phyloP scores from a whole-genome alignment of 1,140 invertebrate species.

The Cotesia vestalis region DNA sequence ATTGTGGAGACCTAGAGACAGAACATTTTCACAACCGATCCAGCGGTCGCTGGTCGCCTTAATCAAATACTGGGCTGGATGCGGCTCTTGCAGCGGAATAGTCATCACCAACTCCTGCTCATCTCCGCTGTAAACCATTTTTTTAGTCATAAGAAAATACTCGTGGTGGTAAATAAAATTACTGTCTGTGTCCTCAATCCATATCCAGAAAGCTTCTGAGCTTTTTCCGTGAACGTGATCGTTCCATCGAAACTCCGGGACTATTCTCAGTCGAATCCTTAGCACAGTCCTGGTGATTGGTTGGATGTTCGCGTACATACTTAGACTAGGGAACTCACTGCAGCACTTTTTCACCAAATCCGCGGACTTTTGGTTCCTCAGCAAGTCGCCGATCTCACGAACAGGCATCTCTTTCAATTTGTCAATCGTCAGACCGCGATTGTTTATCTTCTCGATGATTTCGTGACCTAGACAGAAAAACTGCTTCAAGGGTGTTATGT shows the following conservation, averaged over 20 bases:
- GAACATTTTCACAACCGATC: constrained; percentile 81
- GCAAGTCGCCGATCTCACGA: constrained; percentile 83
- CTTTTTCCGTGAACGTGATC: constrained; percentile 88
- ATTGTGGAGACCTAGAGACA: constrained; percentile 86
- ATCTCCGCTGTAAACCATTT: constrained; percentile 72
- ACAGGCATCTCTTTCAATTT: constrained; percentile 85
- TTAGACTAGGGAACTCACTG: constrained; percentile 83
- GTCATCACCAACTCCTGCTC: constrained; percentile 91
- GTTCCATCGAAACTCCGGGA: constrained; percentile 90
- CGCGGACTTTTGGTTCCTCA: constrained; percentile 82
- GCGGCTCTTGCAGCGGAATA: constrained; percentile 91
- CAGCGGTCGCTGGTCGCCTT: constrained; percentile 89
- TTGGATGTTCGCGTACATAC: constrained; percentile 86
- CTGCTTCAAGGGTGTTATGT: constrained; percentile 86
- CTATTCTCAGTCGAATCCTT: constrained; percentile 84
- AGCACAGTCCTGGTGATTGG: constrained; percentile 95
- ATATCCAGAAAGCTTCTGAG: constrained; percentile 94
- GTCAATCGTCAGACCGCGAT: constrained; percentile 77
- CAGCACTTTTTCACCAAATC: constrained; percentile 84
- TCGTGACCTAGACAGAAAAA: constrained; percentile 82
- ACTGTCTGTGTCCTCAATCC: constrained; percentile 95
- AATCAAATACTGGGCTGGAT: constrained; percentile 93
- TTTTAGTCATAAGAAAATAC: constrained; percentile 87
- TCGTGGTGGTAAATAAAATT: constrained; percentile 98
- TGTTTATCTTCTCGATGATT: constrained; percentile 85